Evolutionary conservation across 2,888 invertebrate species (phyloP).

Genomic region (Drosophila austrosaltans): DNA sequence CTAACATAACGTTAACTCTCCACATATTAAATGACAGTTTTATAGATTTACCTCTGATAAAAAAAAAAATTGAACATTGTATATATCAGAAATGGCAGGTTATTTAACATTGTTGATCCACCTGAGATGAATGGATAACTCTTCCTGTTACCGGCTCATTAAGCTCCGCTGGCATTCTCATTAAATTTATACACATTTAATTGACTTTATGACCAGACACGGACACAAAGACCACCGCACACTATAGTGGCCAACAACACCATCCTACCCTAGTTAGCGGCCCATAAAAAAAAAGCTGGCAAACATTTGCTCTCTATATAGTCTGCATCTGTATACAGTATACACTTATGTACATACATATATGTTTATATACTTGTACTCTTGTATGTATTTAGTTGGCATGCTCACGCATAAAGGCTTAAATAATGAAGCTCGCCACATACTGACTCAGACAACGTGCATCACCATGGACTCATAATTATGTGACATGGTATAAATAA

Average conservation of each 20-base stretch:
- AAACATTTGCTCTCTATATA: slow-evolving; percentile 29
- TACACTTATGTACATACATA: not conserved
- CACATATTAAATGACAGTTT: not conserved
- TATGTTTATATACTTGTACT: not conserved
- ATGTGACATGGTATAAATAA: slow-evolving; percentile 65
- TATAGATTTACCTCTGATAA: not conserved
- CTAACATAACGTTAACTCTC: not conserved
- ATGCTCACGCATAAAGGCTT: slow-evolving; percentile 70
- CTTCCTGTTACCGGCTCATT: slow-evolving; percentile 52
- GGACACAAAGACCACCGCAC: slow-evolving; percentile 33
- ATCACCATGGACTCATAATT: slow-evolving; percentile 72
- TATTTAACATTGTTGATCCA: slow-evolving; percentile 27
- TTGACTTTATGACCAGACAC: slow-evolving; percentile 72
- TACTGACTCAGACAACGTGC: slow-evolving; percentile 43
- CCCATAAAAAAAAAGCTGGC: slow-evolving; percentile 54
- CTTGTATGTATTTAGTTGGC: slow-evolving; percentile 25
- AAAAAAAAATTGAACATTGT: not conserved
- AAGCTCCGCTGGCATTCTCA: slow-evolving; percentile 55
- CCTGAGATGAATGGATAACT: slow-evolving; percentile 24
- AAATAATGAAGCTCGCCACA: slow-evolving; percentile 63
- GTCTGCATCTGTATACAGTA: slow-evolving; percentile 8
- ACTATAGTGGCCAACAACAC: slow-evolving; percentile 3
- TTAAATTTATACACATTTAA: slow-evolving; percentile 78
- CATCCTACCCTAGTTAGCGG: slow-evolving; percentile 70
- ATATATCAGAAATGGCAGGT: not conserved